Evolutionary conservation across 2,113 vertebrate genomes (phyloP).

Genomic region (rat (Rattus norvegicus)): DNA sequence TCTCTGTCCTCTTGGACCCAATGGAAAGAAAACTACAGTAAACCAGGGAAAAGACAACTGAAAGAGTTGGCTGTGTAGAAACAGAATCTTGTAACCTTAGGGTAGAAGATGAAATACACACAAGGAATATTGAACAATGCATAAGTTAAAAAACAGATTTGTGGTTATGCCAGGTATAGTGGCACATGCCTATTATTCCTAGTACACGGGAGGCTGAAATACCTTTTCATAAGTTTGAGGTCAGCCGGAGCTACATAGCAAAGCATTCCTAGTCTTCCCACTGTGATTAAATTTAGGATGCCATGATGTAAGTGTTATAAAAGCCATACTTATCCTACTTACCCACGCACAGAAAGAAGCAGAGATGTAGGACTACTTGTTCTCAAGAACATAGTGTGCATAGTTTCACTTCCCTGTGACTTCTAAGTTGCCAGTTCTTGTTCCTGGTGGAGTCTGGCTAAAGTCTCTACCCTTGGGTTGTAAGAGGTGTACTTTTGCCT

Average conservation of each 20-base stretch:
- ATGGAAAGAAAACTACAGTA: not conserved
- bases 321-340: not conserved
- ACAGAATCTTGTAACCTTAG: not conserved
- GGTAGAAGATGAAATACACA: slow-evolving; percentile 43
- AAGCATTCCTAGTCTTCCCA: not conserved
- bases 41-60: slow-evolving; percentile 32
- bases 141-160: slow-evolving; percentile 24
- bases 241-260: not conserved
- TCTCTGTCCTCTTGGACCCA: not conserved
- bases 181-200: not conserved
- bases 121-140: not conserved
- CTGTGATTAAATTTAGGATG: slow-evolving; percentile 31
- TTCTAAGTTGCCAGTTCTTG: not conserved
- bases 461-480: slow-evolving; percentile 3
- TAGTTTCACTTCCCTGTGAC: not conserved
- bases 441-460: not conserved
- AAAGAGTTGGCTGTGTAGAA: not conserved
- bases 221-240: not conserved
- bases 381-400: not conserved
- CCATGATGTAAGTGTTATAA: not conserved
- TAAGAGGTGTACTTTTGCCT: not conserved
- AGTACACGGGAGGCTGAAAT: not conserved
- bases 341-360: not conserved
- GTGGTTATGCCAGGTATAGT: not conserved
- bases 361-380: not conserved